Evolutionary conservation across 92 coral and sea anemone genomes (phyloP).

Genomic region (Epizoanthus scotinus): DNA sequence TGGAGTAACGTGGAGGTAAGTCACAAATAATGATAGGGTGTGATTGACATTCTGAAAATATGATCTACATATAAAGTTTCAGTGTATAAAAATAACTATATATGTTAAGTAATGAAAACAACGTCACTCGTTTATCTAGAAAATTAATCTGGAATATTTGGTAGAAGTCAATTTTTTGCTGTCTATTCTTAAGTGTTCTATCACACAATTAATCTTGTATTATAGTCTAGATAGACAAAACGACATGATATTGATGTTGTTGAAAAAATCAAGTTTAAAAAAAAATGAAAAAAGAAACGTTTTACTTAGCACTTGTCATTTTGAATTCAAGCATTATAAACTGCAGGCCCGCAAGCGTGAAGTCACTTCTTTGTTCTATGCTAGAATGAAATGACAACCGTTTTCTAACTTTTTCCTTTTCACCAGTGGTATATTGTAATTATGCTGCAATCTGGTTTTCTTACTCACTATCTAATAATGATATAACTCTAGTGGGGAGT

Average conservation of each 20-base stretch:
- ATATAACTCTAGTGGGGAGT: too few relatives aligned
- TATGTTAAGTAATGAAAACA: neutral
- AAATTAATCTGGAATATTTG: too few relatives aligned
- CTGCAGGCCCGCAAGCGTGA: neutral
- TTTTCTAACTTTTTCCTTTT: too few relatives aligned
- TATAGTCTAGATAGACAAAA: neutral
- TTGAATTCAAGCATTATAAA: neutral
- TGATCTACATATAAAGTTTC: neutral
- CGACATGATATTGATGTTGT: neutral
- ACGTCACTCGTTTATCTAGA: neutral
- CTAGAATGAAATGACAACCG: too few relatives aligned
- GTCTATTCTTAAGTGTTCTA: too few relatives aligned
- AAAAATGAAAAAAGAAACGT: neutral
- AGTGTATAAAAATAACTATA: neutral
- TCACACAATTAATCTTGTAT: too few relatives aligned
- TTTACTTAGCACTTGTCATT: neutral
- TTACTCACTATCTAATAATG: too few relatives aligned
- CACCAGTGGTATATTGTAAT: too few relatives aligned
- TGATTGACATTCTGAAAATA: neutral
- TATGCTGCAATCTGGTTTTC: too few relatives aligned
- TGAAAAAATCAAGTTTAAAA: neutral
- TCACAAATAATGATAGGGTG: neutral
- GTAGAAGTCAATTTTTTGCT: too few relatives aligned
- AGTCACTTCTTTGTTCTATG: too few relatives aligned
- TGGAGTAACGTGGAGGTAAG: conserved; percentile 47